Conservation (phyloP, 1,140 invertebrate species). For the Mamestra configurata region DNA sequence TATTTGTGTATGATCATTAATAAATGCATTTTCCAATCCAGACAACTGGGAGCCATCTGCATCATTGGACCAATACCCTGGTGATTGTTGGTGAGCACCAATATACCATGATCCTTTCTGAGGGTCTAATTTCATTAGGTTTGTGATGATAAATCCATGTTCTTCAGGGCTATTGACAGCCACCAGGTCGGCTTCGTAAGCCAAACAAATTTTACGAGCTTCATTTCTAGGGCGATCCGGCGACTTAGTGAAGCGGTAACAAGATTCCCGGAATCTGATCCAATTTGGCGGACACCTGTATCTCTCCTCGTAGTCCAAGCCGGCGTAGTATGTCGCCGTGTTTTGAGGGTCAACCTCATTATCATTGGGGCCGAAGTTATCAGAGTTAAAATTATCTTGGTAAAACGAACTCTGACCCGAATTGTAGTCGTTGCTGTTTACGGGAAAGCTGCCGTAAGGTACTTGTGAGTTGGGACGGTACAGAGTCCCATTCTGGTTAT, state of each 20-base stretch:
- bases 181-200: conserved; percentile 93
- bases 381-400: conserved; percentile 71
- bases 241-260: conserved; percentile 96
- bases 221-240: conserved; percentile 93
- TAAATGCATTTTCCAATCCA: conserved; percentile 94
- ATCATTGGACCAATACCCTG: conserved; percentile 95
- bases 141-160: conserved; percentile 94
- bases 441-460: conserved; percentile 80
- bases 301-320: conserved; percentile 82
- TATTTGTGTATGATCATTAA: conserved; percentile 87
- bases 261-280: conserved; percentile 92
- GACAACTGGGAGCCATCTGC: conserved; percentile 92
- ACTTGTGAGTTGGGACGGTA: conserved; percentile 76
- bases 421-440: conserved; percentile 76
- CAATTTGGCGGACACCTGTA: conserved; percentile 94
- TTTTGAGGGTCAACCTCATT: conserved; percentile 81
- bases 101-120: conserved; percentile 96
- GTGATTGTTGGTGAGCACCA: conserved; percentile 91
- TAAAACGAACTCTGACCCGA: conserved; percentile 82
- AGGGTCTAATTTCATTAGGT: conserved; percentile 94
- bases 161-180: conserved; percentile 95
- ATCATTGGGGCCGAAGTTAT: conserved; percentile 74
- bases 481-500: conserved; percentile 69
- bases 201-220: conserved; percentile 93
- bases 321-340: conserved; percentile 77